These are phyloP conservation scores for Mormyrops attenuatus DNA, from an alignment of 2,797 vertebrate species.

Conservation along the genomic window DNA sequence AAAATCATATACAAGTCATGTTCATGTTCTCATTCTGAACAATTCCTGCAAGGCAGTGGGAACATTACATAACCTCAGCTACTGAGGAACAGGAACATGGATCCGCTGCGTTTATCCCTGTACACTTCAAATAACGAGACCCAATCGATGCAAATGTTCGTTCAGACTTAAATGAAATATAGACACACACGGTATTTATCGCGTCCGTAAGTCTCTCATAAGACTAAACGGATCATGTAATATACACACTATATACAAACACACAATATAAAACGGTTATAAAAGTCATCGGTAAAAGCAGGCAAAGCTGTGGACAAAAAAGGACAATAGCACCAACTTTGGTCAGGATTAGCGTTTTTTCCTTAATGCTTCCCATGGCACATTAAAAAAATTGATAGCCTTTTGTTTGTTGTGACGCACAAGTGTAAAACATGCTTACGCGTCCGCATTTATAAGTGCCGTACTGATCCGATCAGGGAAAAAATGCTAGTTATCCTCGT, in stretches of 20 bases:
- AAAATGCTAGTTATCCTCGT: neutral
- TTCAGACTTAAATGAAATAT: conserved; percentile 1
- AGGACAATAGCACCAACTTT: conserved; percentile 27
- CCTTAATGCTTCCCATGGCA: neutral
- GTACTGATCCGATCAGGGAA: conserved; percentile 4
- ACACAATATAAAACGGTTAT: conserved; percentile 43
- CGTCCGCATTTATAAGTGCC: neutral
- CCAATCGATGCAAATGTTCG: neutral
- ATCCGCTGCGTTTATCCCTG: neutral
- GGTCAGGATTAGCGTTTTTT: conserved; percentile 31
- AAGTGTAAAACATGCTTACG: neutral
- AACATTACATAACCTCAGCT: neutral
- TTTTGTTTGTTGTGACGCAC: neutral
- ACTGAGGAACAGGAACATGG: neutral
- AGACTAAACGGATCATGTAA: conserved; percentile 59
- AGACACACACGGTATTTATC: conserved; percentile 15
- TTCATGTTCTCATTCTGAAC: conserved; percentile 13
- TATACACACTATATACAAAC: conserved; percentile 64
- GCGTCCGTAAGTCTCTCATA: conserved; percentile 52
- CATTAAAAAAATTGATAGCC: neutral
- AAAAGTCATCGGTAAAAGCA: conserved; percentile 43
- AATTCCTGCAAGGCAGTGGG: neutral
- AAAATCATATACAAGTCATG: neutral
- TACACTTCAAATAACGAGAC: neutral
- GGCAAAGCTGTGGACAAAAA: conserved; percentile 34